Percentiles rank a stretch among this genome's conserved stretches.
Conservation (phyloP, 2,888 invertebrate species). For the Leptopilina myrica region DNA sequence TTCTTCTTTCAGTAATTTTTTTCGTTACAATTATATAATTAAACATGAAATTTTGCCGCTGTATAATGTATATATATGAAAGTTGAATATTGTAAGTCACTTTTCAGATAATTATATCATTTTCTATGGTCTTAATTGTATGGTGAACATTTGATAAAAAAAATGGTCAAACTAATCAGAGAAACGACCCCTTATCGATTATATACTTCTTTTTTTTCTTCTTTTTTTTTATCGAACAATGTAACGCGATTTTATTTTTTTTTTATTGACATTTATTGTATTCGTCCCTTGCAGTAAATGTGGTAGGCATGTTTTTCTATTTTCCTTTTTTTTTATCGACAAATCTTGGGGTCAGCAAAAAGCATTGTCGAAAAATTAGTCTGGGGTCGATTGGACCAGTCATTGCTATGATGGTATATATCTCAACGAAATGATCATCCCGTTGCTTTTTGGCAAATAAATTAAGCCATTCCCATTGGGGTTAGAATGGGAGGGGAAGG, state of each 20-base stretch:
- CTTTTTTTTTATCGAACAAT: conserved; percentile 42
- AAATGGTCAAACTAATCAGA: conserved; percentile 18
- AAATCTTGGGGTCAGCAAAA: not conserved
- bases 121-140: too few species aligned
- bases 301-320: too few species aligned
- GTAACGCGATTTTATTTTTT: conserved; percentile 49
- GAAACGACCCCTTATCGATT: conserved; percentile 37
- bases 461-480: conserved; percentile 60
- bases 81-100: not conserved
- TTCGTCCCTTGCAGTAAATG: not conserved
- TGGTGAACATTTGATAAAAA: too few species aligned
- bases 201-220: too few species aligned
- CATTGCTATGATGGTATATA: conserved; percentile 17
- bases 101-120: not conserved
- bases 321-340: too few species aligned
- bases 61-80: too few species aligned
- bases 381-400: conserved; percentile 27
- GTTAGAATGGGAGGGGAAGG: too few species aligned
- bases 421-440: conserved; percentile 34
- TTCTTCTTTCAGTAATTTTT: too few species aligned
- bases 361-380: conserved; percentile 22
- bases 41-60: too few species aligned
- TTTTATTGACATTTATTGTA: conserved; percentile 23
- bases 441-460: conserved; percentile 48
- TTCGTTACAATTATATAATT: too few species aligned